Conservation (phyloP, 2,797 vertebrate genomes). For the Antennarius maculatus region DNA sequence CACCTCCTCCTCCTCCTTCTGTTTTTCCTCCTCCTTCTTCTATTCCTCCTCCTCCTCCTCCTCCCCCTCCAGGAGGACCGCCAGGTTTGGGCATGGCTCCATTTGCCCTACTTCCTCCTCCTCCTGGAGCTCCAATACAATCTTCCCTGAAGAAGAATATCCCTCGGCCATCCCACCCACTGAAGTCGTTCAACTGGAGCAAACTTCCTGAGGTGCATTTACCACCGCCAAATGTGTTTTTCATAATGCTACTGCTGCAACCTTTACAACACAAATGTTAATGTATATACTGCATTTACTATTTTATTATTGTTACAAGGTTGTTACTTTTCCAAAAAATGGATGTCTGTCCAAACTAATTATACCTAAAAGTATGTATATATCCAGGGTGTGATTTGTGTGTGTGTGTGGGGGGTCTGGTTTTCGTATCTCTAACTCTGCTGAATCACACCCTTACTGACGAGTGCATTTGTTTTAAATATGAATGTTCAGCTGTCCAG, state of each 20-base stretch:
- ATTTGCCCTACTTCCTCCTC: constrained; percentile 66
- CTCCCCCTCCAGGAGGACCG: constrained; percentile 84
- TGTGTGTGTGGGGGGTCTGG: too few species aligned
- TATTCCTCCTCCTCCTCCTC: constrained; percentile 70
- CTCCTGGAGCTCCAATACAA: constrained; percentile 83
- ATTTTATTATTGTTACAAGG: background rate
- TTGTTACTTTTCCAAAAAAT: background rate
- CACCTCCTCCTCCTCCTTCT: constrained; percentile 43
- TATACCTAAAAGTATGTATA: too few species aligned
- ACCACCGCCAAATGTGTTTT: background rate
- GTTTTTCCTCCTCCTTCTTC: too few species aligned
- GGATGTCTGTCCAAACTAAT: too few species aligned
- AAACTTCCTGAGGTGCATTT: constrained; percentile 90
- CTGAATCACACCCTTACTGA: too few species aligned
- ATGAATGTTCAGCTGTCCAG: too few species aligned
- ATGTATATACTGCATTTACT: background rate
- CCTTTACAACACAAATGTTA: background rate
- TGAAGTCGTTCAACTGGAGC: constrained; percentile 98
- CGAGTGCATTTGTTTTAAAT: too few species aligned
- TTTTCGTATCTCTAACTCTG: too few species aligned
- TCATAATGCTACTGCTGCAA: background rate
- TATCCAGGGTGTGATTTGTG: too few species aligned
- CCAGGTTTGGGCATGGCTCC: constrained; percentile 76
- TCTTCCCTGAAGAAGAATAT: constrained; percentile 88
- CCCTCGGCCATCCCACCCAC: constrained; percentile 89